Evolutionary conservation across 2,113 vertebrate species (phyloP).

Genomic region (Atractosteus spatula): DNA sequence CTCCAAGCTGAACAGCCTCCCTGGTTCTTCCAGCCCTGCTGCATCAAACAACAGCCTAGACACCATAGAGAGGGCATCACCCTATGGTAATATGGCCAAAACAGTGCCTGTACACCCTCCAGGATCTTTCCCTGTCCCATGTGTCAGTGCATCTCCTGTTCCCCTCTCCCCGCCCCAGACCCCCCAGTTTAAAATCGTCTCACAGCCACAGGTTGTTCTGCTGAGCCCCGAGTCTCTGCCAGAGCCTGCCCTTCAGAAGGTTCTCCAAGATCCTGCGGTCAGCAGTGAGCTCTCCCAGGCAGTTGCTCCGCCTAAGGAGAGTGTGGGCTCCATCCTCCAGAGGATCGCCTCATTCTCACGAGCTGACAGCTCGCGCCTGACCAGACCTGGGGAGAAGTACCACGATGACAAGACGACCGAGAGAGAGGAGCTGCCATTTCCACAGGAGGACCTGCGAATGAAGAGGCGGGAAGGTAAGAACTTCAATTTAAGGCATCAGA

Average conservation of each 20-base stretch:
- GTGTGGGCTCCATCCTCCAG: conserved; percentile 50
- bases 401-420: conserved; percentile 34
- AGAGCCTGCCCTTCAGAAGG: conserved; percentile 16
- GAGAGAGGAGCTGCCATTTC: conserved; percentile 14
- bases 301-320: conserved; percentile 40
- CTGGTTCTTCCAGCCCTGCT: conserved; percentile 31
- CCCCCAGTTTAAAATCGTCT: conserved; percentile 45
- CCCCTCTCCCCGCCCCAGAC: conserved; percentile 43
- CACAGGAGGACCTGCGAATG: conserved; percentile 22
- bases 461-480: conserved; percentile 55
- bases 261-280: not conserved
- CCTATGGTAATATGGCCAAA: conserved; percentile 20
- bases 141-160: conserved; percentile 34
- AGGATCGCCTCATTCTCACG: conserved; percentile 61
- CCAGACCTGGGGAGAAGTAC: conserved; percentile 5
- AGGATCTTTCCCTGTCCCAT: conserved; percentile 32
- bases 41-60: conserved; percentile 41
- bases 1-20: conserved; percentile 35
- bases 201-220: conserved; percentile 53
- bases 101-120: conserved; percentile 18
- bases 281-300: conserved; percentile 14
- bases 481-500: not conserved
- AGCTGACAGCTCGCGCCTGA: conserved; percentile 24
- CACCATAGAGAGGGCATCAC: conserved; percentile 34
- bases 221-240: conserved; percentile 38